These are phyloP conservation scores for Kuschelorhynchus macadamiae DNA, from an alignment of 2,888 invertebrate species.

Conservation along the genomic window DNA sequence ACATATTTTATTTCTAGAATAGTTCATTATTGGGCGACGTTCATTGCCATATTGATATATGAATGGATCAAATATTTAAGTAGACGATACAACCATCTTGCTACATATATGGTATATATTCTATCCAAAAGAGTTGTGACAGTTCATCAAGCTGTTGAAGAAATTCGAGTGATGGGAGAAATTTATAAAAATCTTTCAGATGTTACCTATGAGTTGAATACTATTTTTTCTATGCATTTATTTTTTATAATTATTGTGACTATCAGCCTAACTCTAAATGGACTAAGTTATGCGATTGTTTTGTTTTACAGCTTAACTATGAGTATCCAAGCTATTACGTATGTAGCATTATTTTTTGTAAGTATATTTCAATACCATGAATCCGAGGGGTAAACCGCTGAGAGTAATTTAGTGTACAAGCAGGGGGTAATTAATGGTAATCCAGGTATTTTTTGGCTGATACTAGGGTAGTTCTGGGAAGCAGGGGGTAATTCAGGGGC, in stretches of 20 bases:
- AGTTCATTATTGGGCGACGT: conserved; percentile 34
- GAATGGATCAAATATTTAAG: conserved; percentile 33
- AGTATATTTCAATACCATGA: too few relatives aligned
- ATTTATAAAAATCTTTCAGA: conserved; percentile 31
- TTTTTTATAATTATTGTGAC: conserved; percentile 30
- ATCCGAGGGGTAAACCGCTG: too few relatives aligned
- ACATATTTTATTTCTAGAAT: conserved; percentile 31
- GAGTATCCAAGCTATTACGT: conserved; percentile 15
- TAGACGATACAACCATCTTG: conserved; percentile 31
- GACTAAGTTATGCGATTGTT: conserved; percentile 33
- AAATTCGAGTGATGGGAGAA: conserved; percentile 22
- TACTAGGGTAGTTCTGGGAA: too few relatives aligned
- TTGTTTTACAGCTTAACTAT: neutral
- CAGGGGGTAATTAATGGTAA: too few relatives aligned
- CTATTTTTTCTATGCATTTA: conserved; percentile 35
- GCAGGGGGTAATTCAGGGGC: too few relatives aligned
- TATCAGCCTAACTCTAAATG: conserved; percentile 33
- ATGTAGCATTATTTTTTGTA: conserved; percentile 30
- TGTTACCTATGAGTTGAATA: conserved; percentile 23
- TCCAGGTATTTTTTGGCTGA: too few relatives aligned
- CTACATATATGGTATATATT: conserved; percentile 14
- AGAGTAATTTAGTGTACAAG: too few relatives aligned
- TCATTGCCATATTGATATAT: conserved; percentile 27
- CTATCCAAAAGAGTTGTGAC: conserved; percentile 21
- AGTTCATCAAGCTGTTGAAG: conserved; percentile 14